Evolutionary conservation across 2,888 invertebrate genomes (phyloP), one percentile per base, ranked within the genome.

Genomic region (Ichneumoninae sp.): DNA sequence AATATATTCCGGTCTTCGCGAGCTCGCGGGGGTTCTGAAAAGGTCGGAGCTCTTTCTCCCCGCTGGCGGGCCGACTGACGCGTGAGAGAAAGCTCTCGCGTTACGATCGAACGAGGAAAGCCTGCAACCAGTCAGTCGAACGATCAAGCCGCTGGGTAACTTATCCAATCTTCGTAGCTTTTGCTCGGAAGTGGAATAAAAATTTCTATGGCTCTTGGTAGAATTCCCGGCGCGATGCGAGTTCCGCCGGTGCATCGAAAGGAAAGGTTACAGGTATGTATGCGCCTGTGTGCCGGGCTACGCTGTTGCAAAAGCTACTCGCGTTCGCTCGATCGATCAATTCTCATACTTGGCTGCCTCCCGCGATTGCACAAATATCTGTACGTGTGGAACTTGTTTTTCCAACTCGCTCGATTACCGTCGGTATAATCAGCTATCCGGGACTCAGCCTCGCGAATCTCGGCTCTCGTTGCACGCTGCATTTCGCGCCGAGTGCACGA

Each of bases 21-120:
- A 68, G 33, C 19, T 57, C 54, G 77, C 62, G 66, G 69, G 60
- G 19, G 26, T 7, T 78, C 68, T 65, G 60, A 26, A 19, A 76
- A 68, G 77, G 74, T 78, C 54, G 77, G 69, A 74, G 62, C 72
- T 52, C 57, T 69, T 66, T 70, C 40, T 84, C 44, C 19, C 54
- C 72, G 16, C 60, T 62, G 44, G 60, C 6, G 26, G 44, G 70
- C 44, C 40, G 76, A 33, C 65, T 52, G 60, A 69, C 44, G 80
- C 72, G 57, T 72, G 52, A 77, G 54, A 36, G 19, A 72, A 77
- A 74, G 77, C 72, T 76, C 30, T 66, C 50, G 40, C 62, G 52
- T 54, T 62, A 13, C 33, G 30, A 62, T 13, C 62, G 33, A 62
- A 33, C 62, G 30, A 8, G 22, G 10, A 60, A 16, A 60, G 7